Conservation (phyloP, 2,113 vertebrate species). For the Reinhardtius hippoglossoides region DNA sequence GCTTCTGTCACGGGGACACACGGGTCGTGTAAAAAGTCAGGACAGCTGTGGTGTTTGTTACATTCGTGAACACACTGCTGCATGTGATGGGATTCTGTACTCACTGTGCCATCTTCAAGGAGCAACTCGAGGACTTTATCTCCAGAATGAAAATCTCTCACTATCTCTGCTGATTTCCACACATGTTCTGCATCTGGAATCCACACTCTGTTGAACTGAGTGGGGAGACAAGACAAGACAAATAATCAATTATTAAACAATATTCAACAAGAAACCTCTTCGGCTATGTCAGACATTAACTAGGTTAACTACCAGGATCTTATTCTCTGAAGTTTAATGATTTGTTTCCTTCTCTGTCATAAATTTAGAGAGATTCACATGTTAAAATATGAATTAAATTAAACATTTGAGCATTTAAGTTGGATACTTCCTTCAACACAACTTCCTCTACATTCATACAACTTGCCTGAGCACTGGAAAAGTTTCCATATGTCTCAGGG, state of each 20-base stretch:
- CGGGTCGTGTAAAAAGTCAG: conserved; percentile 19
- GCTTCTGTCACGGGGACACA: conserved; percentile 77
- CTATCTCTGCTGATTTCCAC: conserved; percentile 95
- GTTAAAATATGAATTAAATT: background rate
- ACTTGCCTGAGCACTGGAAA: conserved; percentile 1
- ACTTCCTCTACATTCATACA: background rate
- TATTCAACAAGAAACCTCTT: background rate
- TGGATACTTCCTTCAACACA: background rate
- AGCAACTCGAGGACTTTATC: conserved; percentile 83
- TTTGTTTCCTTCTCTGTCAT: background rate
- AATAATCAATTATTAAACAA: background rate
- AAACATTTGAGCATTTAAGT: background rate
- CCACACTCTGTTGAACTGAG: conserved; percentile 96
- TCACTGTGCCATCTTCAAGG: conserved; percentile 93
- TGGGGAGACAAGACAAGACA: background rate
- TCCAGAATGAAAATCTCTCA: conserved; percentile 85
- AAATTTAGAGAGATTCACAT: background rate
- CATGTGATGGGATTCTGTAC: conserved; percentile 47
- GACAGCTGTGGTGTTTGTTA: conserved; percentile 14
- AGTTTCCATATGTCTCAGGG: conserved; percentile 71
- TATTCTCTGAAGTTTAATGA: background rate
- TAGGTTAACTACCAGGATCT: background rate
- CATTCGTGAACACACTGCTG: conserved; percentile 8
- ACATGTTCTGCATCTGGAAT: conserved; percentile 92
- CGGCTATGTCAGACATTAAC: background rate